Evolutionary conservation across 64 coral and sea anemone species (phyloP).

Genomic region (Pocillopora verrucosa): DNA sequence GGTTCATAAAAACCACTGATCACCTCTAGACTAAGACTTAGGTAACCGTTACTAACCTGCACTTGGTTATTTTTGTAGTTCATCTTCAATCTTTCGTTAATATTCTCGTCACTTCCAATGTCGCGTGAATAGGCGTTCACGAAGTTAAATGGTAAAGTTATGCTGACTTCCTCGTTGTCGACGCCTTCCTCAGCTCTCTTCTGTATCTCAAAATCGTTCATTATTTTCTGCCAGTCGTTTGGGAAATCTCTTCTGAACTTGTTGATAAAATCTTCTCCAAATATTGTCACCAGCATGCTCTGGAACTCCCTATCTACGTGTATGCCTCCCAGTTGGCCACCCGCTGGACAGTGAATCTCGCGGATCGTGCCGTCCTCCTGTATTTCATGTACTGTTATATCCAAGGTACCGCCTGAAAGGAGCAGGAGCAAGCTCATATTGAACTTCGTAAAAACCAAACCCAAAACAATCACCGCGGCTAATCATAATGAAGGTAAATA

Average conservation of each 20-base stretch:
- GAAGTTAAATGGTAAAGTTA: slow-evolving; percentile 67
- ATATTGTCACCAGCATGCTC: slow-evolving; percentile 41
- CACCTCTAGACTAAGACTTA: slow-evolving; percentile 48
- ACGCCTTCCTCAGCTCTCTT: slow-evolving; percentile 73
- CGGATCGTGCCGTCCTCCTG: slow-evolving; percentile 66
- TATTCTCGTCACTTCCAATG: slow-evolving; percentile 57
- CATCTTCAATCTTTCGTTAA: slow-evolving; percentile 29
- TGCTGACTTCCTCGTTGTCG: slow-evolving; percentile 70
- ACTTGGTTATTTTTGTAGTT: slow-evolving; percentile 52
- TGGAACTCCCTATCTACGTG: slow-evolving; percentile 68
- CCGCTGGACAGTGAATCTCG: slow-evolving; percentile 75
- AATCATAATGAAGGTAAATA: too few relatives aligned
- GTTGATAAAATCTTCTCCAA: slow-evolving; percentile 65
- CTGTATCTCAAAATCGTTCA: slow-evolving; percentile 85
- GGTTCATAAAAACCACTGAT: slow-evolving; percentile 43
- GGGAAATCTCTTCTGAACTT: slow-evolving; percentile 63
- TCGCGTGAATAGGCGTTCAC: slow-evolving; percentile 50
- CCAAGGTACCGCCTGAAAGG: slow-evolving; percentile 61
- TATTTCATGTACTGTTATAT: slow-evolving; percentile 71
- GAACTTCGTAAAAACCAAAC: not conserved
- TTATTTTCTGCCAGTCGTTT: slow-evolving; percentile 85
- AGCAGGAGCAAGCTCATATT: not conserved
- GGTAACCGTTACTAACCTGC: slow-evolving; percentile 50
- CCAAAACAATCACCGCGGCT: not conserved
- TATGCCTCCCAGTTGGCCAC: slow-evolving; percentile 65